Percentiles rank a stretch among this genome's conserved stretches.
Conservation (phyloP, 2,797 vertebrate genomes). For the Erpetoichthys calabaricus region DNA sequence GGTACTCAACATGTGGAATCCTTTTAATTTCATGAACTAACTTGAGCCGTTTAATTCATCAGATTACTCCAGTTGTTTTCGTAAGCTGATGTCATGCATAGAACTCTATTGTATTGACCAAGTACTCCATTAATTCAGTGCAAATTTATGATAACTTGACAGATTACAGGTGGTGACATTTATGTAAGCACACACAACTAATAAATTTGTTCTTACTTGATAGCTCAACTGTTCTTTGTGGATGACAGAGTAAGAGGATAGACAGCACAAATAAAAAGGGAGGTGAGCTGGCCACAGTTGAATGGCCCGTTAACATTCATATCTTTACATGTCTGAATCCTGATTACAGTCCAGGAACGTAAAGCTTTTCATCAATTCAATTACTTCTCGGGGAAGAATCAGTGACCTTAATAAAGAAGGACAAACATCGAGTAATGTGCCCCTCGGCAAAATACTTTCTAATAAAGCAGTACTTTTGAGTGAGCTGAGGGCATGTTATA, state of each 20-base stretch:
- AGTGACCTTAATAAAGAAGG: no score
- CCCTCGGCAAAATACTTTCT: no score
- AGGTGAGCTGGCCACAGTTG: not conserved
- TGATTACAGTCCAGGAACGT: no score
- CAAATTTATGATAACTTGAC: conserved; percentile 31
- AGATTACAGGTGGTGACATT: conserved; percentile 27
- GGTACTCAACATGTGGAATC: not conserved
- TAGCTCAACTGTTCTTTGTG: not conserved
- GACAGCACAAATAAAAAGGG: conserved; percentile 17
- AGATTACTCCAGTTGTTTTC: conserved; percentile 25
- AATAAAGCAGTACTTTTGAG: no score
- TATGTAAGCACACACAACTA: conserved; percentile 23
- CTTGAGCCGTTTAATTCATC: conserved; percentile 20
- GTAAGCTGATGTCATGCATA: conserved; percentile 28
- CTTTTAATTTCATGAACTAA: conserved; percentile 24
- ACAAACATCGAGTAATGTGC: no score
- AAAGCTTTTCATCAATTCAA: no score
- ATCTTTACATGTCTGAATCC: no score
- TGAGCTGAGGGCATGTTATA: no score
- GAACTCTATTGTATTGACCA: conserved; percentile 13
- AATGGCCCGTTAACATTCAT: no score
- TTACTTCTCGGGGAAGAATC: no score
- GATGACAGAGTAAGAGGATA: conserved; percentile 9
- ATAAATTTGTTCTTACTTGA: conserved; percentile 15
- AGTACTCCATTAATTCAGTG: conserved; percentile 19